Conservation (phyloP, 2,888 invertebrate species). For the Hedychridium roseum region DNA sequence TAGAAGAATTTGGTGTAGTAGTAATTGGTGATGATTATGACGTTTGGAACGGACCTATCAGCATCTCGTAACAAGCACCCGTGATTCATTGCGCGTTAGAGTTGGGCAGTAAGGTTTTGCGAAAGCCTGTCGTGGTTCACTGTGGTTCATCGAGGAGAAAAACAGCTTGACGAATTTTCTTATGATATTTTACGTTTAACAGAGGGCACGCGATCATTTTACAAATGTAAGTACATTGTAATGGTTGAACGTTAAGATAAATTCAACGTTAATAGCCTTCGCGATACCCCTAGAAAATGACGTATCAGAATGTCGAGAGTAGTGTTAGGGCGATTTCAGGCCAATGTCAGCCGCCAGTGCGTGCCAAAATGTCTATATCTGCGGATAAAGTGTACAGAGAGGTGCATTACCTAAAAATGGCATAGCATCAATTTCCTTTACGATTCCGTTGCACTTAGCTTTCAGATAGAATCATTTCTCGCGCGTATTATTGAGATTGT, state of each 20-base stretch:
- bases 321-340: slow-evolving; percentile 34
- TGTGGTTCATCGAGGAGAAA: slow-evolving; percentile 33
- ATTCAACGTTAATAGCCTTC: not conserved
- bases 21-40: slow-evolving; percentile 26
- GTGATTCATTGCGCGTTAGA: slow-evolving; percentile 46
- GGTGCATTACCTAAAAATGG: no score
- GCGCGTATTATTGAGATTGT: slow-evolving; percentile 9
- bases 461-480: slow-evolving; percentile 7
- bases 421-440: no score
- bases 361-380: slow-evolving; percentile 45
- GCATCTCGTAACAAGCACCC: slow-evolving; percentile 34
- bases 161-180: slow-evolving; percentile 42
- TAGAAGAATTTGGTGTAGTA: no score
- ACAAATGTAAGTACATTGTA: slow-evolving; percentile 49
- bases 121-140: slow-evolving; percentile 29
- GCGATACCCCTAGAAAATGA: slow-evolving; percentile 15
- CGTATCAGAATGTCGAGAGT: slow-evolving; percentile 24
- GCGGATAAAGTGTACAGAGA: slow-evolving; percentile 14
- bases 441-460: not conserved
- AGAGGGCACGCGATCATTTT: slow-evolving; percentile 39
- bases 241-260: not conserved
- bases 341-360: slow-evolving; percentile 37
- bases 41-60: slow-evolving; percentile 35
- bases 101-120: slow-evolving; percentile 35
- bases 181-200: slow-evolving; percentile 52